Evolutionary conservation across 2,113 vertebrate species (phyloP).

Genomic region (Merops nubicus): DNA sequence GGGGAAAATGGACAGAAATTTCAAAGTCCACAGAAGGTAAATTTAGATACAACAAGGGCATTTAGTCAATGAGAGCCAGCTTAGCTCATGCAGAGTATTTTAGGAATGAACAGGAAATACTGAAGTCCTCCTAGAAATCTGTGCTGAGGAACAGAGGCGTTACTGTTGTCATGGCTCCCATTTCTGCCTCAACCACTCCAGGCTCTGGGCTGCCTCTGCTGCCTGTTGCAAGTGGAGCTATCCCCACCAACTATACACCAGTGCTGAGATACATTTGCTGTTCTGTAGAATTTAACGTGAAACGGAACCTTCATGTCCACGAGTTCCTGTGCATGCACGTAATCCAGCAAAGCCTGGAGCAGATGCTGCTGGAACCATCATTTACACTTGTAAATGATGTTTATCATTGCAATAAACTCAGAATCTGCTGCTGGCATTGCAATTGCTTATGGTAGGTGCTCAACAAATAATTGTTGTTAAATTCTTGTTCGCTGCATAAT

Average conservation of each 20-base stretch:
- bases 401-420: background rate
- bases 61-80: background rate
- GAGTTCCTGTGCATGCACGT: background rate
- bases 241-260: background rate
- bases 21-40: background rate
- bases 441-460: background rate
- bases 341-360: background rate
- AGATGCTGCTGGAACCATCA: background rate
- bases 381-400: background rate
- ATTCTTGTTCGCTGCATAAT: background rate
- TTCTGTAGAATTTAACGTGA: background rate
- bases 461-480: background rate
- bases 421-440: background rate
- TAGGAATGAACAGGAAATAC: conserved; percentile 30
- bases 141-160: background rate
- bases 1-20: background rate
- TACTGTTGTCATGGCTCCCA: background rate
- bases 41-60: background rate
- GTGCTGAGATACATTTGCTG: background rate
- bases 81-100: conserved; percentile 32
- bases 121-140: conserved; percentile 6
- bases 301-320: background rate
- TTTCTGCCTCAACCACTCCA: background rate
- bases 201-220: background rate
- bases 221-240: background rate